These are phyloP conservation scores for Calliphora vomitoria DNA, from an alignment of 2,888 invertebrate genomes.

Conservation along the genomic window DNA sequence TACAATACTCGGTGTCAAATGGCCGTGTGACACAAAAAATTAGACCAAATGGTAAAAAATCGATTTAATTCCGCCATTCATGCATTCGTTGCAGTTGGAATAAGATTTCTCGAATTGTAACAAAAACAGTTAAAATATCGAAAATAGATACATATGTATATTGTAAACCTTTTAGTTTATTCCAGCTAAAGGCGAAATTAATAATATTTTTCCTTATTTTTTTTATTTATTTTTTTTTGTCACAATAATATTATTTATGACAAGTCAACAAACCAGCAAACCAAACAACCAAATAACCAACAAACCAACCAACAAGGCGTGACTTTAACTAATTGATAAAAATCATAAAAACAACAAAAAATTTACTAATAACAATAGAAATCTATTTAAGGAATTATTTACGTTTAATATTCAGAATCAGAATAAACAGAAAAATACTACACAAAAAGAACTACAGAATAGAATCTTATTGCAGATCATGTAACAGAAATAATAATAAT, in stretches of 20 bases:
- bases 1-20: slow-evolving; percentile 71
- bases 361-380: slow-evolving; percentile 54
- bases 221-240: slow-evolving; percentile 41
- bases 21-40: slow-evolving; percentile 62
- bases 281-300: slow-evolving; percentile 46
- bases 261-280: slow-evolving; percentile 59
- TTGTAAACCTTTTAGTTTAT: slow-evolving; percentile 4
- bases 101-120: background rate
- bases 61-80: slow-evolving; percentile 43
- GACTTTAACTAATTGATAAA: slow-evolving; percentile 73
- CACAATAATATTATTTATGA: slow-evolving; percentile 71
- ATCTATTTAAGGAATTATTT: slow-evolving; percentile 61
- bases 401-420: slow-evolving; percentile 24
- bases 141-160: background rate
- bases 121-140: background rate
- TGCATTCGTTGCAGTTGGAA: background rate
- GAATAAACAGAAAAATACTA: background rate
- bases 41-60: slow-evolving; percentile 50
- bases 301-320: slow-evolving; percentile 69
- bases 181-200: slow-evolving; percentile 2
- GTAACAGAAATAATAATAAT: slow-evolving; percentile 17
- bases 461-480: slow-evolving; percentile 33
- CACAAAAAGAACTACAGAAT: slow-evolving; percentile 12
- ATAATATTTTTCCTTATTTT: background rate
- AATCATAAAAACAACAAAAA: slow-evolving; percentile 64